Evolutionary conservation across 2,113 vertebrate species (phyloP), one percentile per base, ranked within the genome.

Genomic region (Alaudala cheleensis): DNA sequence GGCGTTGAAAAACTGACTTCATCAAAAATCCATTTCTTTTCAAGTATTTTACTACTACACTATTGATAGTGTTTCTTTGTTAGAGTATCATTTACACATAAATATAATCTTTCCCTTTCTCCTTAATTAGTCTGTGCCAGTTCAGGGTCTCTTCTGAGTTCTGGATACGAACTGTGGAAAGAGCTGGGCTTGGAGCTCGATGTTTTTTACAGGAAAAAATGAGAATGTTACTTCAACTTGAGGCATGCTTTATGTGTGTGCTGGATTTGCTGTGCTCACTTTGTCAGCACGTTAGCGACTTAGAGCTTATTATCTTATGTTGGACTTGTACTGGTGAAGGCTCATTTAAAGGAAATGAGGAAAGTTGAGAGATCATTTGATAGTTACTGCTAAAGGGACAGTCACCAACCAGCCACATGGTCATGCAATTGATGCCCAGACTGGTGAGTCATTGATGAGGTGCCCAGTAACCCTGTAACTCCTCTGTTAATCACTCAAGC

Each of bases 1-100:
- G 83, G 73, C 17, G n/a, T 88, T 85, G 77, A 91, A 94, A 96
- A 92, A 89, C 88, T 58, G 81, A 87, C 69, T 96, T 95, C 5
- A 94, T 94, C 54, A 94, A 96, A 95, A 95, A 83, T 94, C 92
- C 51, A 90, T 96, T 96, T 95, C 79, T 81, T 96, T 95, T 96
- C 90, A 96, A 81, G 71, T 86, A 70, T 88, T 96, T 95, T 93
- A 86, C 84, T 93, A 14, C 71, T 96, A 67, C 90, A 92, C 92
- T 96, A 88, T 88, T 95, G 93, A 95, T 95, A 95, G n/a, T 31
- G 16, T 66, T 96, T 90, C 47, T 44, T 90, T 94, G 81, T 78
- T 42, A 45, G 39, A 57, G 40, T 80, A 90, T 72, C 6, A 22
- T 93, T 94, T 86, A 70, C 67, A 88, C 60, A 42, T 83, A 92